Conservation (phyloP, 1,140 invertebrate genomes). For the Dysdera silvatica region DNA sequence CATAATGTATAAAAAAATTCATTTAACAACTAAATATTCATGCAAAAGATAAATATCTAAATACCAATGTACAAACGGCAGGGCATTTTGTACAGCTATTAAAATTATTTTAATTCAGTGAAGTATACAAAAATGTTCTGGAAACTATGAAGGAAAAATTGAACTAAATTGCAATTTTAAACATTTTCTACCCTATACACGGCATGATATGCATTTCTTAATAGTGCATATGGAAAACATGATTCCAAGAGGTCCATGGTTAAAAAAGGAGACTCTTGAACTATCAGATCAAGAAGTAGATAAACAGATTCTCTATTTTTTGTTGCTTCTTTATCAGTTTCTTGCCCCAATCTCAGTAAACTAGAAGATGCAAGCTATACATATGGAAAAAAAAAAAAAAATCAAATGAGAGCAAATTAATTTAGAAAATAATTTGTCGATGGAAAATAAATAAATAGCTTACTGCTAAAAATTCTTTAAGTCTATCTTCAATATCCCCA, state of each 20-base stretch:
- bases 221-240: slow-evolving; percentile 93
- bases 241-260: slow-evolving; percentile 97
- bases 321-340: slow-evolving; percentile 87
- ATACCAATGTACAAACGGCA: too few relatives aligned
- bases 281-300: slow-evolving; percentile 85
- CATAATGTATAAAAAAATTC: too few relatives aligned
- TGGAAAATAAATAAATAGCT: slow-evolving; percentile 30
- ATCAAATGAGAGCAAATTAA: not conserved
- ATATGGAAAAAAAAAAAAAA: slow-evolving; percentile 13
- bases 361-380: slow-evolving; percentile 81
- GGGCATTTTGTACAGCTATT: too few relatives aligned
- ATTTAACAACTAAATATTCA: too few relatives aligned
- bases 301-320: slow-evolving; percentile 93
- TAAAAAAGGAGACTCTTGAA: slow-evolving; percentile 92
- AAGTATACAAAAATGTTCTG: too few relatives aligned
- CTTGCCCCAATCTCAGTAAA: slow-evolving; percentile 83
- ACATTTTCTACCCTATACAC: slow-evolving; percentile 58
- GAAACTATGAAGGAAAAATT: too few relatives aligned
- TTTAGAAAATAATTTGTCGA: not conserved
- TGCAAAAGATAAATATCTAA: too few relatives aligned
- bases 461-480: slow-evolving; percentile 95
- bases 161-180: too few relatives aligned
- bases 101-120: too few relatives aligned
- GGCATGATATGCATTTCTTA: slow-evolving; percentile 92
- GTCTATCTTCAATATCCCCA: slow-evolving; percentile 90